Base-by-base conservation (phyloP, 2,888 invertebrate species). In the Fissipunctia ypsillon region DNA sequence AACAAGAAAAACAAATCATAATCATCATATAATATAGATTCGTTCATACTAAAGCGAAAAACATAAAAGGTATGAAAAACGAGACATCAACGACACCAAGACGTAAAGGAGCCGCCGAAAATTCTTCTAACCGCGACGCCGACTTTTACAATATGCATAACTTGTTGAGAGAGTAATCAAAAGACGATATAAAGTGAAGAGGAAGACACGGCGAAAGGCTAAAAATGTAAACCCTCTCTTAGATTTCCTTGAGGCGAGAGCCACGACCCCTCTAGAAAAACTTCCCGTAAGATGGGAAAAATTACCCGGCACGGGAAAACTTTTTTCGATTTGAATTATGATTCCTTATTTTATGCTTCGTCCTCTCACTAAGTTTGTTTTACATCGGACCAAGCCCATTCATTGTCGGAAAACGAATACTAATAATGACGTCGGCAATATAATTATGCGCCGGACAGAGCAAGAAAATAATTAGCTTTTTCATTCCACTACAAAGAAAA, bases 301-400 rank as follows among this genome's bases (percentile, higher is more conserved):
- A 95, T 96, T 96, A 95, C 96, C 91, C 91, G 89, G 93, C 90
- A 90, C 90, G 92, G 91, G 87, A 90, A 94, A 96, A 96, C 93
- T 96, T 96, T 96, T 96, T 95, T 95, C 95, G 94, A 95, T 96
- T 96, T 95, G 95, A 96, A 96, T 96, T 96, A 96, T 95, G 95
- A 95, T 95, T 95, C 95, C 95, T 95, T 96, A 95, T 95, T 96
- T 95, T 94, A 95, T 93, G 94, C 94, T 93, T 88, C 92, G 92
- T 83, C 76, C 90, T 91, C 93, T 91, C 90, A 91, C 87, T 89
- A 94, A 94, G 93, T 95, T 95, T 94, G 93, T 94, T 94, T 93
- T 90, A 94, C 92, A 95, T 93, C 91, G 92, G 90, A 90, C 89
- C 86, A 78, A 89, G 90, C 90, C 91, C 90, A 92, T 94, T 93